These are phyloP conservation scores for Hystrix cristata DNA, from an alignment of 2,113 vertebrate species.

Conservation along the genomic window DNA sequence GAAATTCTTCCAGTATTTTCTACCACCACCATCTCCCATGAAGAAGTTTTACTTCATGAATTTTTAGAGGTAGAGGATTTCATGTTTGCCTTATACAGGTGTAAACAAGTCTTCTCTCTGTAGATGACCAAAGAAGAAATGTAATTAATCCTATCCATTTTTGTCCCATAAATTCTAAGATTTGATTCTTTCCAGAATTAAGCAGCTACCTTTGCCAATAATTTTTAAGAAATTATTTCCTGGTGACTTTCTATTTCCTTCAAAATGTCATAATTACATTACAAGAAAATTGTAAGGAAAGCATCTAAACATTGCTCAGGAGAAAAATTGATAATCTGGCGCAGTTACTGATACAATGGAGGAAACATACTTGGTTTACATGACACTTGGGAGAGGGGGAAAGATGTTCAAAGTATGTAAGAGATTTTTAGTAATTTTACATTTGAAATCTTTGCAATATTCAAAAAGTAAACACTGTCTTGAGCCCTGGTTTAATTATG, in stretches of 20 bases:
- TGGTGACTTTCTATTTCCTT: slow-evolving; percentile 66
- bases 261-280: slow-evolving; percentile 76
- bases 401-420: neutral
- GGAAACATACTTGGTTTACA: slow-evolving; percentile 58
- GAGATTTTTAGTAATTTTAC: slow-evolving; percentile 10
- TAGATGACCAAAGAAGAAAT: slow-evolving; percentile 32
- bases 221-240: slow-evolving; percentile 57
- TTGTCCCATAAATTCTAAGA: slow-evolving; percentile 45
- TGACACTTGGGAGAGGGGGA: neutral
- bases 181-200: slow-evolving; percentile 68
- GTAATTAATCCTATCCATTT: slow-evolving; percentile 7
- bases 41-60: slow-evolving; percentile 9
- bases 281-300: slow-evolving; percentile 67
- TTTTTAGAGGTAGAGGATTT: neutral
- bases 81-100: neutral
- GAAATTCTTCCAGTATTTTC: neutral
- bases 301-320: slow-evolving; percentile 64
- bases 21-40: neutral
- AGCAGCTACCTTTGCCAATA: slow-evolving; percentile 67
- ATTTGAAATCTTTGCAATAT: slow-evolving; percentile 31
- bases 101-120: neutral
- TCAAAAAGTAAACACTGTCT: slow-evolving; percentile 7
- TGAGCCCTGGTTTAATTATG: neutral
- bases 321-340: slow-evolving; percentile 62
- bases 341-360: slow-evolving; percentile 47